Conservation (phyloP, 2,113 vertebrate genomes). For the Daboia siamensis region DNA sequence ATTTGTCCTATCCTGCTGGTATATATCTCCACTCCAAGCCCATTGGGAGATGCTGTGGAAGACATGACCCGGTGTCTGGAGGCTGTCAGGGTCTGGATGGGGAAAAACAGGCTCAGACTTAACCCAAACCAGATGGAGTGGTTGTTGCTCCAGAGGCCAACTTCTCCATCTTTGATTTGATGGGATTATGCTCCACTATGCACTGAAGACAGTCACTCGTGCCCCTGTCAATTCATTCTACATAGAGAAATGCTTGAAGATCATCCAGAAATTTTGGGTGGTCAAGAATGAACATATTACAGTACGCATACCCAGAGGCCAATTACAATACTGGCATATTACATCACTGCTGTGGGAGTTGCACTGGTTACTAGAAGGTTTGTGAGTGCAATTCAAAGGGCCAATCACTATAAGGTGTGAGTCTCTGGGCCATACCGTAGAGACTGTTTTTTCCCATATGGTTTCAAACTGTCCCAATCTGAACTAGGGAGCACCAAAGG, state of each 20-base stretch:
- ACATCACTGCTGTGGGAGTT: background rate
- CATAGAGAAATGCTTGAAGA: background rate
- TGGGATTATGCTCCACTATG: background rate
- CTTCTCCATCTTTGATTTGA: background rate
- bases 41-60: background rate
- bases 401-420: background rate
- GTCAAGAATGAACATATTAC: background rate
- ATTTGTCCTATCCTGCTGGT: background rate
- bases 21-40: background rate
- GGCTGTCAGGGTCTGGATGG: background rate
- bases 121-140: background rate
- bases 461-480: background rate
- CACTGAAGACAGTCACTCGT: background rate
- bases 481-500: background rate
- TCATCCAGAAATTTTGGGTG: background rate
- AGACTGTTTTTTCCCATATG: background rate
- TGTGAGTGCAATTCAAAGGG: background rate
- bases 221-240: background rate
- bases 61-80: background rate
- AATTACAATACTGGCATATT: background rate
- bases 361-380: background rate
- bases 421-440: background rate
- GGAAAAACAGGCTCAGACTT: background rate
- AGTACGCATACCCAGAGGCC: background rate
- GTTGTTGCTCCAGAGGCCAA: background rate